Base-by-base conservation (phyloP, 2,888 invertebrate genomes). In the Leptinotarsa peninsularis region DNA sequence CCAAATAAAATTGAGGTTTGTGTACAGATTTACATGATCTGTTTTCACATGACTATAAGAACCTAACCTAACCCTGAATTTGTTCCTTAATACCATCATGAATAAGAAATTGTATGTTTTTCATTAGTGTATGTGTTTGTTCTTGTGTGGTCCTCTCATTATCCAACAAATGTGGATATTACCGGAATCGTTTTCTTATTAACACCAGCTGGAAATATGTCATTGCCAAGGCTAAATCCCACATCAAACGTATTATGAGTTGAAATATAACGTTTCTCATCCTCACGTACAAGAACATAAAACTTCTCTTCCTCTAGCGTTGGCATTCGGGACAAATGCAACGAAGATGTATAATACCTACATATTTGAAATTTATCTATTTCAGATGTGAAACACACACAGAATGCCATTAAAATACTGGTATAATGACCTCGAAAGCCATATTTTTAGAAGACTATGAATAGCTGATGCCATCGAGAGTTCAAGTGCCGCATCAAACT, bases 361-460 rank as follows among this genome's bases (percentile, higher is more conserved):
- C 67, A 67, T 66, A 60, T 67, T 69, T 56, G n/a, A 49, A 69
- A 77, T 75, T 75, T 77, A 71, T 73, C 54, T 52, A 50, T n/a
- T 66, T 72, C 15, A 23, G 52, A 66, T 71, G 63, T 70, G 58
- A 75, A 74, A 70, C 58, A 68, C 66, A 77, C 72, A 76, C 68
- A 66, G 73, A 80, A 76, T 78, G 76, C 79, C 74, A 72, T 76
- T 71, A 67, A 74, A 76, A 77, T 79, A 79, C 77, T 77, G 63
- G 83, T 81, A 76, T 83, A 82, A 83, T 77, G 83, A 83, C 82
- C 83, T 82, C 82, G 72, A 81, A 81, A 75, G 77, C 73, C 76
- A 82, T 83, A 83, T 83, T 83, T 83, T 83, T 83, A 83, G 83
- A 78, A 73, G 73, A 72, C 83, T 82, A 83, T 80, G 81, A 82